phyloP scores from a whole-genome alignment of 2,888 invertebrate genomes.

The Spisula subtruncata region DNA sequence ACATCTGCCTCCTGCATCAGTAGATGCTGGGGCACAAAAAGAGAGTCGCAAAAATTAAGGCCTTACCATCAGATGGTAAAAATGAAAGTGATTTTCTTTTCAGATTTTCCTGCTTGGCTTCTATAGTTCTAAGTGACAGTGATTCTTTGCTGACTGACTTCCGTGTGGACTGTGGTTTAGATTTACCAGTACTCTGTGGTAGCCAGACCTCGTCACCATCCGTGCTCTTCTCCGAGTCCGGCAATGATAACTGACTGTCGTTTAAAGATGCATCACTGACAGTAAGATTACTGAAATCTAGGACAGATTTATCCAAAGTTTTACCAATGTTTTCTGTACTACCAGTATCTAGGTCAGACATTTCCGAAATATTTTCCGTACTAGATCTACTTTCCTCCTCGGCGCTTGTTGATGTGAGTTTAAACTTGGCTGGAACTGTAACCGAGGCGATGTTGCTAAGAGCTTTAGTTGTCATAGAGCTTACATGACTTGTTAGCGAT shows the following conservation, averaged over 20 bases:
- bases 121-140: conserved; percentile 74
- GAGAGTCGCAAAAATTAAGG: background rate
- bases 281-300: conserved; percentile 58
- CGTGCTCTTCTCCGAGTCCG: conserved; percentile 61
- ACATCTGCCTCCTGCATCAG: no score
- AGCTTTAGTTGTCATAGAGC: conserved; percentile 82
- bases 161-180: conserved; percentile 45
- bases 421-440: conserved; percentile 42
- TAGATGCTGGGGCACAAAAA: no score
- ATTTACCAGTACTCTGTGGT: conserved; percentile 39
- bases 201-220: conserved; percentile 29
- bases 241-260: conserved; percentile 65
- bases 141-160: conserved; percentile 69
- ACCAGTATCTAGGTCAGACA: conserved; percentile 51
- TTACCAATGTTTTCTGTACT: conserved; percentile 58
- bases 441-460: conserved; percentile 72
- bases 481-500: conserved; percentile 58
- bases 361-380: conserved; percentile 56
- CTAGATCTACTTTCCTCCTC: conserved; percentile 46
- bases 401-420: conserved; percentile 35
- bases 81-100: conserved; percentile 66
- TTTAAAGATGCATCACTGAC: conserved; percentile 56
- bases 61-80: conserved; percentile 53
- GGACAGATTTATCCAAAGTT: conserved; percentile 58
- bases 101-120: conserved; percentile 76